Base-by-base conservation (phyloP, 1,140 invertebrate genomes). In the Centruroides sculpturatus region DNA sequence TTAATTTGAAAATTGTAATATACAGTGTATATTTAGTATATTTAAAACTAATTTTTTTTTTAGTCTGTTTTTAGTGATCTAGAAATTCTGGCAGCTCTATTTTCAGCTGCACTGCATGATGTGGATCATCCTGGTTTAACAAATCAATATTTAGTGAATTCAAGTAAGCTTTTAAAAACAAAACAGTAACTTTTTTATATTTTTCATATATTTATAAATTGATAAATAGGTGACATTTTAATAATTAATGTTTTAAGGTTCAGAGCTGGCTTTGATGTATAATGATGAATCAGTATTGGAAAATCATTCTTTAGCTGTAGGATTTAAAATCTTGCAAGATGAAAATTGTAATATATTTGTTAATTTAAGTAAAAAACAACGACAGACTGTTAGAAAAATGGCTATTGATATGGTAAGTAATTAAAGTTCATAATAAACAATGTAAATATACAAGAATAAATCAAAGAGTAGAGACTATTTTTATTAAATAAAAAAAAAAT, bases 101-200 rank as follows among this genome's bases (percentile, higher is more conserved):
- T 97, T 66, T 92, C 92, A 6, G 94, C 94, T 6, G 78, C 96
- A 51, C 86, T 96, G 65, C 94, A 97, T 71, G 94, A 97, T 76
- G 92, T 82, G 73, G 93, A 98, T 77, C 94, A 97, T 74, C 96
- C 93, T n/a, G 94, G 93, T 68, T 92, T 93, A 49, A 98, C 94
- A 13, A 98, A 98, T 75, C 96, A 94, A 76, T 98, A 97, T 74
- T 92, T 97, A 71, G 89, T 97, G 34, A 93, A 91, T 85, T 92
- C 90, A 47, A 86, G 64, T 65, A 50, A 65, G 64, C 59, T 9
- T 34, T 51, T 12, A n/a, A 34, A n/a, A n/a, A n/a, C 49, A n/a
- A 34, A 51, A n/a, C 49, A n/a, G 12, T 51, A n/a, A 12, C 34
- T 34, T 51, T 50, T 51, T 51, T 2, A 51, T 34, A 51, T 34